Percentiles rank a stretch among this genome's conserved stretches.
Evolutionary conservation across 2,113 vertebrate species (phyloP).

Genomic region (Dromaius novaehollandiae): DNA sequence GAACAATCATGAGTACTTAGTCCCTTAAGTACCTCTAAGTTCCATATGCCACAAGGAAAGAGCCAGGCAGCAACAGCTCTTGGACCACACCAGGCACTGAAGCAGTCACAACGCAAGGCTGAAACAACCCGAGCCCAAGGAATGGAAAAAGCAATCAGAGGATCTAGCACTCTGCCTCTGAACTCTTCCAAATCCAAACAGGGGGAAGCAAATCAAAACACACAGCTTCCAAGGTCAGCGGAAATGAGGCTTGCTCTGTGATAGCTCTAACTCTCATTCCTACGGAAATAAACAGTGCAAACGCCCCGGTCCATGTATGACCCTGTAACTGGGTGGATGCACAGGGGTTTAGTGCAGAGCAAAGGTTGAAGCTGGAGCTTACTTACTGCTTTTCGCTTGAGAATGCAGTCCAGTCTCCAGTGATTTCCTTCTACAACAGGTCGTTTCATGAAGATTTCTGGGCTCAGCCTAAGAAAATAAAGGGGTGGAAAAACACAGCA

Average conservation of each 20-base stretch:
- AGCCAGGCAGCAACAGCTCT: neutral
- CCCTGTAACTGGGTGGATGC: neutral
- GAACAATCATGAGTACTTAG: neutral
- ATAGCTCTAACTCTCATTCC: neutral
- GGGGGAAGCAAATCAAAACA: neutral
- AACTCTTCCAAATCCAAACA: neutral
- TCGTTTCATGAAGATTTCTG: constrained; percentile 97
- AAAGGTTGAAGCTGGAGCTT: neutral
- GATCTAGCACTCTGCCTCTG: neutral
- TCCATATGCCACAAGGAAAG: neutral
- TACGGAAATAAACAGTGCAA: neutral
- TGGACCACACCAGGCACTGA: neutral
- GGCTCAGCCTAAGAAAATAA: constrained; percentile 86
- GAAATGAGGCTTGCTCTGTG: neutral
- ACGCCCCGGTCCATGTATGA: neutral
- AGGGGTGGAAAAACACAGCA: neutral
- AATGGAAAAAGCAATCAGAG: neutral
- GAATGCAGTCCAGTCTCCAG: constrained; percentile 92
- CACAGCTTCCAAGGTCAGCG: rapidly evolving
- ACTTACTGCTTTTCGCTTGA: constrained; percentile 94
- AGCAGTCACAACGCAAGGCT: rapidly evolving
- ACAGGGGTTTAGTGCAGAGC: neutral
- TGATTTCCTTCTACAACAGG: constrained; percentile 95
- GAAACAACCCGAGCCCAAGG: neutral
- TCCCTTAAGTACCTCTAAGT: neutral